Percentiles rank a stretch among this genome's conserved stretches.
Conservation (phyloP, 2,113 vertebrate species). For the Ahaetulla prasina region DNA sequence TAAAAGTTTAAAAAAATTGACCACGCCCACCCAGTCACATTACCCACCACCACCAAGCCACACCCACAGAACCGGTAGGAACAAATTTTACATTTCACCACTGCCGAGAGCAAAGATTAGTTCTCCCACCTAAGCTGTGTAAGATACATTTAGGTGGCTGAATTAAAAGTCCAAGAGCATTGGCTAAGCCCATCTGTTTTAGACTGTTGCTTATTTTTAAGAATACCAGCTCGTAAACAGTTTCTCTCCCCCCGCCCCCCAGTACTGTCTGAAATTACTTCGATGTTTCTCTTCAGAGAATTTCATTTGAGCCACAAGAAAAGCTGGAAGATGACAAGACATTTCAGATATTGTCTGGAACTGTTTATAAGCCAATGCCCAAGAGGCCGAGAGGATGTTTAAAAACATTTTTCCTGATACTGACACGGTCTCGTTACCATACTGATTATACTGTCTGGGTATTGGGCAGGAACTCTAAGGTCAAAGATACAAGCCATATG, state of each 20-base stretch:
- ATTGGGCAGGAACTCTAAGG: constrained; percentile 68
- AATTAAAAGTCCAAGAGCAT: neutral
- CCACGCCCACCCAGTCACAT: too few relatives aligned
- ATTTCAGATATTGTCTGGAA: neutral
- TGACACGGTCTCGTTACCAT: constrained; percentile 68
- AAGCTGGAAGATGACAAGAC: neutral
- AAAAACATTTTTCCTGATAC: constrained; percentile 60
- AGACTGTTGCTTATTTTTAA: neutral
- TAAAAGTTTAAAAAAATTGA: too few relatives aligned
- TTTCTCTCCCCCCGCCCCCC: neutral
- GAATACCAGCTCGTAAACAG: neutral
- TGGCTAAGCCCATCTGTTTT: neutral
- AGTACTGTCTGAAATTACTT: neutral
- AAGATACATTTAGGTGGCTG: neutral
- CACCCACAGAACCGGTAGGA: too few relatives aligned
- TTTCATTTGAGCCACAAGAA: neutral
- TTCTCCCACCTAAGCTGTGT: neutral
- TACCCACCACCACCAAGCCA: too few relatives aligned
- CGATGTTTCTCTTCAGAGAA: neutral
- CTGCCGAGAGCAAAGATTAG: neutral
- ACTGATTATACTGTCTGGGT: constrained; percentile 62
- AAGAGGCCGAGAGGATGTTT: constrained; percentile 68
- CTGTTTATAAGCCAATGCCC: constrained; percentile 68
- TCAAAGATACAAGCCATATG: constrained; percentile 32
- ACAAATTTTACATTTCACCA: too few relatives aligned